Evolutionary conservation across 2,797 vertebrate genomes (phyloP).

Genomic region (Tragopan temminckii): DNA sequence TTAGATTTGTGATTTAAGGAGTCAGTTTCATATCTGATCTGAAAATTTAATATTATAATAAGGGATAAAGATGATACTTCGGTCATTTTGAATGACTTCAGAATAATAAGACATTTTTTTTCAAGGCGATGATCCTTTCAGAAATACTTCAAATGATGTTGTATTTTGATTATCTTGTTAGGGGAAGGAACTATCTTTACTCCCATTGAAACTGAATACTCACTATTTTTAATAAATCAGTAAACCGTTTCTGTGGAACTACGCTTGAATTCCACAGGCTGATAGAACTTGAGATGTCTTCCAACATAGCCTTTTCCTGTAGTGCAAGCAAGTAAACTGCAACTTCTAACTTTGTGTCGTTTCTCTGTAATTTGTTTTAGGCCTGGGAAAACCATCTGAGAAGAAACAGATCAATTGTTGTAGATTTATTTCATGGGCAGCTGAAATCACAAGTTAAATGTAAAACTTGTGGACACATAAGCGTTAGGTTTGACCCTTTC

Average conservation of each 20-base stretch:
- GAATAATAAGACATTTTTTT: background rate
- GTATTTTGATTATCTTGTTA: background rate
- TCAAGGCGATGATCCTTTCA: background rate
- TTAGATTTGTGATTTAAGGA: background rate
- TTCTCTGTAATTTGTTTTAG: slow-evolving; percentile 77
- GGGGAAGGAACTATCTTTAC: background rate
- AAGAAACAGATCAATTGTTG: slow-evolving; percentile 97
- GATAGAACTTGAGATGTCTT: background rate
- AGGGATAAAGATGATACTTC: background rate
- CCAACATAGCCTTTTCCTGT: background rate
- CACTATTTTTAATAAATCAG: background rate
- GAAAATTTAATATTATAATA: background rate
- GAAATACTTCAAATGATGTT: background rate
- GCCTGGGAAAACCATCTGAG: slow-evolving; percentile 99
- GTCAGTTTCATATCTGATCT: background rate
- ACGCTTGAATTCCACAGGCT: background rate
- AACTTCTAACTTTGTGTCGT: background rate
- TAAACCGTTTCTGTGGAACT: background rate
- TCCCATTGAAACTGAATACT: background rate
- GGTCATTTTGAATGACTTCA: background rate
- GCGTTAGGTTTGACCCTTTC: slow-evolving; percentile 97
- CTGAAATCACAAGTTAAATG: slow-evolving; percentile 98
- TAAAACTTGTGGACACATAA: slow-evolving; percentile 98
- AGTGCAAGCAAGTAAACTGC: background rate
- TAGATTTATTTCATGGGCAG: slow-evolving; percentile 98